phyloP scores from a whole-genome alignment of 2,113 vertebrate species.

The Lutjanus erythropterus region DNA sequence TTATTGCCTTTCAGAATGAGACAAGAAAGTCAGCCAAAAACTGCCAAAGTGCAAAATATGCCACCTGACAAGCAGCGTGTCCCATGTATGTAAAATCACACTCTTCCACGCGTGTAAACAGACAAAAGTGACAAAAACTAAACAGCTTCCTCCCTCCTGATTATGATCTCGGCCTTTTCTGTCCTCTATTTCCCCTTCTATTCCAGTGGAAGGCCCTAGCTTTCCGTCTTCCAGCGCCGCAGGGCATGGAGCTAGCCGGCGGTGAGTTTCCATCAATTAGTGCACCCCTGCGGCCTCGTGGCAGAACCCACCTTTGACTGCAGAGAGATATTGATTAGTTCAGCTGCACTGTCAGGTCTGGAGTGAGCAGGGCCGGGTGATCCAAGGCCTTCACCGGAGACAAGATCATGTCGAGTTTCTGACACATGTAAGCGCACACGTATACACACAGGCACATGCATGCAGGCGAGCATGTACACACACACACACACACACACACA shows the following conservation, averaged over 20 bases:
- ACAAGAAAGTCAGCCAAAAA: constrained; percentile 41
- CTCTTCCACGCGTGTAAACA: constrained; percentile 52
- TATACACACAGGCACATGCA: constrained; percentile 59
- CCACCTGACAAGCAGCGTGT: constrained; percentile 41
- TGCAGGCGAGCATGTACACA: constrained; percentile 21
- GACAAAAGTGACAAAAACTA: constrained; percentile 61
- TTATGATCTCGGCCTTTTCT: constrained; percentile 74
- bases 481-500: constrained; percentile 50
- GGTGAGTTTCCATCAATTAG: constrained; percentile 98
- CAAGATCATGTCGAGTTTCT: constrained; percentile 86
- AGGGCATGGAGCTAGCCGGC: constrained; percentile 90
- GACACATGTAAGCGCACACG: constrained; percentile 76
- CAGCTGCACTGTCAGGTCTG: constrained; percentile 96
- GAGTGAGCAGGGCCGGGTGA: constrained; percentile 91
- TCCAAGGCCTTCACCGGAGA: constrained; percentile 93
- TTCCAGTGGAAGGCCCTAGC: constrained; percentile 79
- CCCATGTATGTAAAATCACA: constrained; percentile 59
- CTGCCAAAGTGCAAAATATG: constrained; percentile 37
- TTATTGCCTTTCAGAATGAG: constrained; percentile 11
- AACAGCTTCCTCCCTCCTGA: constrained; percentile 66
- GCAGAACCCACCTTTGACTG: constrained; percentile 90
- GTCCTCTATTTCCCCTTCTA: constrained; percentile 75
- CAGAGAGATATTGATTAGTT: constrained; percentile 95
- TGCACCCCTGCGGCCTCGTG: constrained; percentile 89
- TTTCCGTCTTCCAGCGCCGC: constrained; percentile 88